Percentiles rank a stretch among this genome's conserved stretches.
Conservation (phyloP, 2,797 vertebrate genomes). For the Sternarchorhynchus goeldii region DNA sequence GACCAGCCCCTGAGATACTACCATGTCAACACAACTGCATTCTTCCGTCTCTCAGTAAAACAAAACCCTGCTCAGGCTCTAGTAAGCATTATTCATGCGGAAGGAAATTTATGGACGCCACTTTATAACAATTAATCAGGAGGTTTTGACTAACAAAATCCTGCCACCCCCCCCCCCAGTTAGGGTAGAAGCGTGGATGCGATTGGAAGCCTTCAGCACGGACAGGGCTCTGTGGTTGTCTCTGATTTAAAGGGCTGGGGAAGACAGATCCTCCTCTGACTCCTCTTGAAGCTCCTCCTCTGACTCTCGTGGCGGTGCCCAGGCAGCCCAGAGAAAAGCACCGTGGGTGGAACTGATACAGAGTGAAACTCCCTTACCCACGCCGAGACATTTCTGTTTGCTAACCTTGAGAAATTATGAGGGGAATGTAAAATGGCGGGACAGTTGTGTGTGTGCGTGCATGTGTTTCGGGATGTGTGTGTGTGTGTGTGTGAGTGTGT, state of each 20-base stretch:
- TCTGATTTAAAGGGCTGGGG: constrained; percentile 93
- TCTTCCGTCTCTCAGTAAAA: constrained; percentile 82
- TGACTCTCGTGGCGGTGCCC: constrained; percentile 49
- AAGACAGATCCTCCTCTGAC: constrained; percentile 75
- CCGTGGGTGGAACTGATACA: constrained; percentile 1
- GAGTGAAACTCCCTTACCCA: constrained; percentile 47
- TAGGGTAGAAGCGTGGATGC: constrained; percentile 62
- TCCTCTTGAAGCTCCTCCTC: constrained; percentile 63
- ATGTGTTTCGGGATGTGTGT: background rate
- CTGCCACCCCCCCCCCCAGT: constrained; percentile 58
- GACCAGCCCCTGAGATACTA: constrained; percentile 87
- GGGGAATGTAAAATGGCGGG: background rate
- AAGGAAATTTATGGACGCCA: constrained; percentile 91
- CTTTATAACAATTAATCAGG: constrained; percentile 96
- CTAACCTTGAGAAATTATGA: constrained; percentile 42
- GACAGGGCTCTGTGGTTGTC: constrained; percentile 86
- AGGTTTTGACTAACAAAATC: constrained; percentile 91
- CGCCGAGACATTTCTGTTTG: constrained; percentile 60
- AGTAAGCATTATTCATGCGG: constrained; percentile 90
- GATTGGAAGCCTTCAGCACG: constrained; percentile 79
- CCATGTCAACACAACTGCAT: constrained; percentile 79
- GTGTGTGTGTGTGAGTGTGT: background rate
- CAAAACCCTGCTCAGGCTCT: constrained; percentile 84
- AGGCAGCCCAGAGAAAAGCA: background rate
- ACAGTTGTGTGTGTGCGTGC: too few relatives aligned